phyloP scores from a whole-genome alignment of 1,140 invertebrate genomes.

The Pachypsylla venusta region DNA sequence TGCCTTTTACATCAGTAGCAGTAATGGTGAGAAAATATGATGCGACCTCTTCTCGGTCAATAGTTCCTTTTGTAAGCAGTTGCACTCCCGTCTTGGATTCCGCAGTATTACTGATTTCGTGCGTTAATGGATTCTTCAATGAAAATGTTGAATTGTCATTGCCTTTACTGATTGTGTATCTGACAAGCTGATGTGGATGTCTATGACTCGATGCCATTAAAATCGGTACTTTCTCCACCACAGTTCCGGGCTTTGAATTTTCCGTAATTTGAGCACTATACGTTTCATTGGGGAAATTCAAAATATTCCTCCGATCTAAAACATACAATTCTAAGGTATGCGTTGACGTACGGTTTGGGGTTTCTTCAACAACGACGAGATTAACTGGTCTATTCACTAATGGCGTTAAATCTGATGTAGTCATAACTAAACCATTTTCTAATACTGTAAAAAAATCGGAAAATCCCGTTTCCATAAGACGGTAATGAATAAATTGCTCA shows the following conservation, averaged over 20 bases:
- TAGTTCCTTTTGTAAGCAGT: conserved; percentile 48
- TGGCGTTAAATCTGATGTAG: conserved; percentile 62
- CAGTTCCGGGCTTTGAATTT: conserved; percentile 51
- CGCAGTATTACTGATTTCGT: conserved; percentile 37
- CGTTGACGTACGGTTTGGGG: conserved; percentile 56
- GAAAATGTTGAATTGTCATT: conserved; percentile 52
- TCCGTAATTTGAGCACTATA: conserved; percentile 50
- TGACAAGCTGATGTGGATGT: conserved; percentile 34
- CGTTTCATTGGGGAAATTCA: conserved; percentile 52
- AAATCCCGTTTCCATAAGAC: conserved; percentile 55
- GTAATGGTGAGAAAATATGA: conserved; percentile 54
- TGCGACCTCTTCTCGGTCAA: conserved; percentile 56
- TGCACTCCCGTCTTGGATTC: conserved; percentile 40
- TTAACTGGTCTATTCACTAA: conserved; percentile 64
- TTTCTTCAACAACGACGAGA: conserved; percentile 62
- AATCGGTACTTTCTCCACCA: conserved; percentile 47
- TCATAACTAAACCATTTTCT: conserved; percentile 79
- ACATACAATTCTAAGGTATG: conserved; percentile 67
- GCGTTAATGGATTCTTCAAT: conserved; percentile 38
- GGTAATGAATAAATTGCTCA: conserved; percentile 40
- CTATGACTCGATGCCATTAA: conserved; percentile 35
- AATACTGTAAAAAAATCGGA: conserved; percentile 72
- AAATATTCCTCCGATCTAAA: conserved; percentile 59
- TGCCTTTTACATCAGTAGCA: conserved; percentile 52
- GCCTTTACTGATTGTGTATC: conserved; percentile 60